Evolutionary conservation across 2,888 invertebrate species (phyloP).

Genomic region (Pterobdella sp.): DNA sequence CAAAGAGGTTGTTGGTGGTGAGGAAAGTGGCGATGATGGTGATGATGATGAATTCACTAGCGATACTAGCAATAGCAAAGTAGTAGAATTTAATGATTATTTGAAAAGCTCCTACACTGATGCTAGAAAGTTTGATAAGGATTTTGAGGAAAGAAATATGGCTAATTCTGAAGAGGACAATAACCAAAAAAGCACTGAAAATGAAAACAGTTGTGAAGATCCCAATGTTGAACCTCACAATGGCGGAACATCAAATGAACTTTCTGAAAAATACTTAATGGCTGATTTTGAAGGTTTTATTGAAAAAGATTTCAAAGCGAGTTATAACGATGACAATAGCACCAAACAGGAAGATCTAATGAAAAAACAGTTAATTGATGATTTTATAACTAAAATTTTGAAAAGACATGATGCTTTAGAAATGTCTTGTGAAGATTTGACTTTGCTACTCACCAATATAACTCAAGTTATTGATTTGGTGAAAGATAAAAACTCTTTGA

Average conservation of each 20-base stretch:
- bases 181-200: not conserved
- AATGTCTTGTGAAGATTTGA: too few species aligned
- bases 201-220: not conserved
- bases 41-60: not conserved
- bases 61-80: slow-evolving; percentile 4
- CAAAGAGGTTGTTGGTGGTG: not conserved
- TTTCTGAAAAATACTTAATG: not conserved
- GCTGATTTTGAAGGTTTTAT: not conserved
- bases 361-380: too few species aligned
- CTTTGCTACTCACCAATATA: too few species aligned
- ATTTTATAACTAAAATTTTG: too few species aligned
- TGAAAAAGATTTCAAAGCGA: not conserved
- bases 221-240: not conserved
- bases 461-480: too few species aligned
- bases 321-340: not conserved
- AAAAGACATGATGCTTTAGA: too few species aligned
- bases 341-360: too few species aligned
- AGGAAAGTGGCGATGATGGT: not conserved
- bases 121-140: not conserved
- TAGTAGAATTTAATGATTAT: not conserved
- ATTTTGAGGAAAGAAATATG: not conserved
- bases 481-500: too few species aligned
- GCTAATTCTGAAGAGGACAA: slow-evolving; percentile 2
- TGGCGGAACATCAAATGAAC: too few species aligned
- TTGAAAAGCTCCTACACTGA: slow-evolving; percentile 4